phyloP scores from a whole-genome alignment of 2,888 invertebrate genomes.

The Synanthedon myopaeformis region DNA sequence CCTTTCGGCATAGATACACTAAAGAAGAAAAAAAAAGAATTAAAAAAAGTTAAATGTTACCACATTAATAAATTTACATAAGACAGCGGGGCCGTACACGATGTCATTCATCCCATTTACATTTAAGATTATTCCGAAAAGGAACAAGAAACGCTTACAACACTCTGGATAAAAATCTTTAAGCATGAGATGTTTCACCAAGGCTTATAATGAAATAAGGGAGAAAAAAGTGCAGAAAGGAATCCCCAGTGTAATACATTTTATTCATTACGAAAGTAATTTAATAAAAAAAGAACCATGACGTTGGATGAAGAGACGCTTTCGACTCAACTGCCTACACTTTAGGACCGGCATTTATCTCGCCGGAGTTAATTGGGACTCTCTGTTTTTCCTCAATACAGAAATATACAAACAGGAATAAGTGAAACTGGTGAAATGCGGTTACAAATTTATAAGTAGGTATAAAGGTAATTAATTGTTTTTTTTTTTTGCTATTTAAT shows the following conservation, averaged over 20 bases:
- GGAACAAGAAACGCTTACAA: conserved; percentile 21
- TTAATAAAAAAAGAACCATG: conserved; percentile 38
- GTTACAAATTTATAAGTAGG: no score
- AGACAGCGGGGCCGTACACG: conserved; percentile 19
- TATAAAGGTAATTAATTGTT: not conserved
- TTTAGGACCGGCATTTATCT: conserved; percentile 49
- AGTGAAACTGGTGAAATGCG: no score
- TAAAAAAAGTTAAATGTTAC: not conserved
- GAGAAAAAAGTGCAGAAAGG: conserved; percentile 36
- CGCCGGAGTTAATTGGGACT: conserved; percentile 45
- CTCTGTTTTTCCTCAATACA: conserved; percentile 32
- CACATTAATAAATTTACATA: not conserved
- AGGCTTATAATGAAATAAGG: conserved; percentile 47
- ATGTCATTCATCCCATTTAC: conserved; percentile 32
- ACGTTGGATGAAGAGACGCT: conserved; percentile 23
- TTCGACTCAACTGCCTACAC: conserved; percentile 28
- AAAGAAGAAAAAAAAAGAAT: no score
- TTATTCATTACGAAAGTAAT: conserved; percentile 56
- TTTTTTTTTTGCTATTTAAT: not conserved
- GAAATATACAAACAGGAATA: conserved; percentile 3
- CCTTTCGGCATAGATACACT: no score
- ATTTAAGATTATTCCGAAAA: conserved; percentile 43
- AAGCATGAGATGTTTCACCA: conserved; percentile 42
- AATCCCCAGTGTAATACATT: conserved; percentile 55
- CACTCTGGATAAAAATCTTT: conserved; percentile 36